Conservation (phyloP, 2,888 invertebrate genomes). For the Diogma glabrata region DNA sequence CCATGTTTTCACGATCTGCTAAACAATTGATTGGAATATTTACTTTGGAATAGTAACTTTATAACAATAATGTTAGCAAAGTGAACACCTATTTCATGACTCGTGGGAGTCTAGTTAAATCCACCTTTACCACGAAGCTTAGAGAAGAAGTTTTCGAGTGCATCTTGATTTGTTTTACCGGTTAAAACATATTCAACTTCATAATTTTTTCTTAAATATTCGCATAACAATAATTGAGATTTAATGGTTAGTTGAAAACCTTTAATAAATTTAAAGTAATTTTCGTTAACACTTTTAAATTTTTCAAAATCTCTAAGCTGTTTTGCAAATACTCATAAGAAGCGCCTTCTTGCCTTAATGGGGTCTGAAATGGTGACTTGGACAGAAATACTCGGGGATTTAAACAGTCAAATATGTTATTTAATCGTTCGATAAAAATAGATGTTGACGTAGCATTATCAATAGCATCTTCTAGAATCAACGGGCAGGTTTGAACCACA, state of each 20-base stretch:
- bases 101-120: background rate
- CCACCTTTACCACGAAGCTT: slow-evolving; percentile 1
- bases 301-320: background rate
- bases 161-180: slow-evolving; percentile 5
- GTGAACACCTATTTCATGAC: slow-evolving; percentile 1
- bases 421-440: background rate
- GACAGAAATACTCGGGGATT: background rate
- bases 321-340: background rate
- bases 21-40: too few relatives aligned
- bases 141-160: background rate
- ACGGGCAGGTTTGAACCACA: too few relatives aligned
- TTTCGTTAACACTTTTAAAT: slow-evolving; percentile 1
- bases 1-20: background rate
- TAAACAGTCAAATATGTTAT: background rate
- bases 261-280: slow-evolving; percentile 4
- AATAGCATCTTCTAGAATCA: too few relatives aligned
- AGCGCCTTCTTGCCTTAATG: background rate
- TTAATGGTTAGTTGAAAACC: background rate
- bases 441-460: slow-evolving; percentile 1
- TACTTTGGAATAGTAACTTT: background rate
- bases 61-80: background rate
- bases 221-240: background rate
- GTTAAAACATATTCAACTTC: background rate
- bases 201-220: background rate
- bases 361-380: background rate